Evolutionary conservation across 2,797 vertebrate genomes (phyloP).

Genomic region (Corythornis leucogaster): DNA sequence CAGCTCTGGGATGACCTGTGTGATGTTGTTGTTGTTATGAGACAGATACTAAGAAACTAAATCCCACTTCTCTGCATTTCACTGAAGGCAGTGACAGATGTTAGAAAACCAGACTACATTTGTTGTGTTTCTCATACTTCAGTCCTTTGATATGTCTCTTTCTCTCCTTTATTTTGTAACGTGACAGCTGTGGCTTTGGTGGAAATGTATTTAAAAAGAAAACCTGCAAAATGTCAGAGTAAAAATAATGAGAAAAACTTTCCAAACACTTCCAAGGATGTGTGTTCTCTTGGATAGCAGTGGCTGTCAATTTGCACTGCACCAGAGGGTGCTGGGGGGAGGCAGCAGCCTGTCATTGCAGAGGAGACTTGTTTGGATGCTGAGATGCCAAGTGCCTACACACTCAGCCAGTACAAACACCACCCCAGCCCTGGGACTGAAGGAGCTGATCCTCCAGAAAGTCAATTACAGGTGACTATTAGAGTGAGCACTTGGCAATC

Average conservation of each 20-base stretch:
- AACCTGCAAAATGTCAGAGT: neutral
- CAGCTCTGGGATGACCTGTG: neutral
- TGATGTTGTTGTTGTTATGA: neutral
- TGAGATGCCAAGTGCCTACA: neutral
- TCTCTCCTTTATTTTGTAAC: neutral
- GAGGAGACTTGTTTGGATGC: conserved; percentile 23
- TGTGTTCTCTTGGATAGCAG: neutral
- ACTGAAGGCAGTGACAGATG: neutral
- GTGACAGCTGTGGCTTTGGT: neutral
- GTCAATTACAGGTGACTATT: conserved; percentile 7
- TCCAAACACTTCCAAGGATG: neutral
- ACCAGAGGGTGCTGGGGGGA: too few species aligned
- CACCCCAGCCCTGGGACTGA: neutral
- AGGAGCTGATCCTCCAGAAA: conserved; percentile 40
- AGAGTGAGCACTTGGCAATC: neutral
- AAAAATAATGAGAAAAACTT: conserved; percentile 23
- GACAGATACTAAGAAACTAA: neutral
- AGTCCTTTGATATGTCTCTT: neutral
- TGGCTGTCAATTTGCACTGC: neutral
- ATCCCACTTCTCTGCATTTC: neutral
- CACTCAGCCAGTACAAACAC: conserved; percentile 15
- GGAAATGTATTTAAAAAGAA: neutral
- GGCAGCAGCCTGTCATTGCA: neutral
- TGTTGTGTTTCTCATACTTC: neutral
- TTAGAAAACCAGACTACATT: neutral